phyloP scores from a whole-genome alignment of 2,113 vertebrate species.

The Xenus cinereus region DNA sequence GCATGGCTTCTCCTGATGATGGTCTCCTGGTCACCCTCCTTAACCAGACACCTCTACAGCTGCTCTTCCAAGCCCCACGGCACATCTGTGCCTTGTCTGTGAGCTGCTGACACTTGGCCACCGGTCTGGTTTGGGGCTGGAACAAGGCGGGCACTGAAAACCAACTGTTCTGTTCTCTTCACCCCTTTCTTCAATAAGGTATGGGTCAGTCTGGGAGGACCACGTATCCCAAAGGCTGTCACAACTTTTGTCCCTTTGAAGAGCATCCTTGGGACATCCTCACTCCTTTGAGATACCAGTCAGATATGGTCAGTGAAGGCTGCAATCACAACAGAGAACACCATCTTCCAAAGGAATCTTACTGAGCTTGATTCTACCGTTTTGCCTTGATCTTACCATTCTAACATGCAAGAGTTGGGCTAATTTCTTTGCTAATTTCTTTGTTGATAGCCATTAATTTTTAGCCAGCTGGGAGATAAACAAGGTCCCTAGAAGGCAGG shows the following conservation, averaged over 20 bases:
- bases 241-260: background rate
- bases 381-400: background rate
- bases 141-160: background rate
- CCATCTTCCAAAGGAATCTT: background rate
- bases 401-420: background rate
- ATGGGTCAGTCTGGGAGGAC: background rate
- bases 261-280: background rate
- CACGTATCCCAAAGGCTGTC: rapidly evolving
- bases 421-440: background rate
- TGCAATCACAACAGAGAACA: background rate
- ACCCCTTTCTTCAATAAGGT: background rate
- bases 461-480: background rate
- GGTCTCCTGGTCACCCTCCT: background rate
- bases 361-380: background rate
- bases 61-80: background rate
- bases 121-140: background rate
- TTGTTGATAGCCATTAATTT: background rate
- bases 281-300: background rate
- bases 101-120: background rate
- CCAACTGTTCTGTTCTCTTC: background rate
- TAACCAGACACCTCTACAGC: background rate
- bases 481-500: background rate
- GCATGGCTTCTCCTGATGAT: background rate
- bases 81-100: background rate
- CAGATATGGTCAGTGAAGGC: background rate